Percentiles rank a stretch among this genome's conserved stretches.
phyloP scores from a whole-genome alignment of 1,140 invertebrate genomes.

The Lepidurus apus region DNA sequence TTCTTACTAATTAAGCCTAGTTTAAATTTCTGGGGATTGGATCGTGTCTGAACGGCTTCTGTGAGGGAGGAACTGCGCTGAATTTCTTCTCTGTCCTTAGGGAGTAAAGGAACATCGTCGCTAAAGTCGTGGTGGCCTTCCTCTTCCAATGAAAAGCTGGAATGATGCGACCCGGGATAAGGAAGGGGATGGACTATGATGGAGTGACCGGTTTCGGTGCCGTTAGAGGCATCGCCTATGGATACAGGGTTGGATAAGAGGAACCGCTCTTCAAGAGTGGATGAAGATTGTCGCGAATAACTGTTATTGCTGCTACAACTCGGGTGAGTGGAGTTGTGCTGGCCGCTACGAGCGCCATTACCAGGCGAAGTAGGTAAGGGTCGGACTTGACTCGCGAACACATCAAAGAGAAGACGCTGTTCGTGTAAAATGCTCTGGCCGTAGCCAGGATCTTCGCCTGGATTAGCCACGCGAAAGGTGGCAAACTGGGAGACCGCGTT shows the following conservation, averaged over 20 bases:
- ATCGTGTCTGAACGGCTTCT: background rate
- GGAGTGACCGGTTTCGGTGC: background rate
- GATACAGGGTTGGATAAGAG: background rate
- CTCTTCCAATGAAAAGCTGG: background rate
- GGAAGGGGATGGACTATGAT: background rate
- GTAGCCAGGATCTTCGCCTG: slow-evolving; percentile 69
- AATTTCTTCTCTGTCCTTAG: background rate
- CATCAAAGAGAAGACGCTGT: slow-evolving; percentile 82
- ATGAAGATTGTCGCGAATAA: background rate
- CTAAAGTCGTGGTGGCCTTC: background rate
- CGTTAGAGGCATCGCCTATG: background rate
- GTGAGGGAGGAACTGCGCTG: background rate
- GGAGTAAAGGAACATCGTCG: background rate
- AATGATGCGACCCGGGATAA: background rate
- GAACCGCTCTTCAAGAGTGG: background rate
- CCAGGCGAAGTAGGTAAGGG: background rate
- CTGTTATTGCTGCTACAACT: background rate
- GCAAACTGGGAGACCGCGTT: slow-evolving; percentile 28
- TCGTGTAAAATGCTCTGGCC: slow-evolving; percentile 88
- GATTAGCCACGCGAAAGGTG: slow-evolving; percentile 49
- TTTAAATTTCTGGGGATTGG: background rate
- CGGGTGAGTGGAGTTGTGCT: background rate
- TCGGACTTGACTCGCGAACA: slow-evolving; percentile 40
- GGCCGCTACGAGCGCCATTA: background rate
- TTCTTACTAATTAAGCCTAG: background rate